Evolutionary conservation across 2,888 invertebrate species (phyloP).

Genomic region (Spilarctia lutea): DNA sequence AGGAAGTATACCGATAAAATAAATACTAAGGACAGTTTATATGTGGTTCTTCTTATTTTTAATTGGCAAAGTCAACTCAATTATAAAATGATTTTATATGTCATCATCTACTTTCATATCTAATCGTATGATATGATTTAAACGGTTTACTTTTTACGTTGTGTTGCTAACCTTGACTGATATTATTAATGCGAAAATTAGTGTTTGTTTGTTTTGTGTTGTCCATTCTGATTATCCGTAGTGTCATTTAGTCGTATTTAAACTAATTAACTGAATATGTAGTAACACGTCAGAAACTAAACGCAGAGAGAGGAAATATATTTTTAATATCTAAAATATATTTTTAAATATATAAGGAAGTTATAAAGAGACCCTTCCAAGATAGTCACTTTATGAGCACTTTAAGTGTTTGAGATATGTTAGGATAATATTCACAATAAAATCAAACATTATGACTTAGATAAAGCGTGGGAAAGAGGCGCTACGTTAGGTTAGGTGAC

Average conservation of each 20-base stretch:
- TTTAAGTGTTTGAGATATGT: background rate
- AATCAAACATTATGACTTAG: conserved; percentile 24
- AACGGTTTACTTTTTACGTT: background rate
- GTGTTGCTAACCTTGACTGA: background rate
- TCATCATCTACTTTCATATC: background rate
- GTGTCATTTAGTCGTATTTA: background rate
- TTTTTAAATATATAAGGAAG: background rate
- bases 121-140: background rate
- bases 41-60: background rate
- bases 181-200: background rate
- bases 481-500: conserved; percentile 46
- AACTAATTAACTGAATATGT: background rate
- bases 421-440: background rate
- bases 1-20: background rate
- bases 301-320: too few relatives aligned
- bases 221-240: background rate
- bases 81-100: background rate
- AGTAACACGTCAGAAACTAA: too few relatives aligned
- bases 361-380: background rate
- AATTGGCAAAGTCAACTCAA: background rate
- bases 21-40: background rate
- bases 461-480: conserved; percentile 47
- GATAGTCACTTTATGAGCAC: background rate
- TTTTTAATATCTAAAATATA: background rate
- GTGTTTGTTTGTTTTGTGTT: background rate